Evolutionary conservation across 2,888 invertebrate species (phyloP).

Genomic region (Pseudeuparius sepicola): DNA sequence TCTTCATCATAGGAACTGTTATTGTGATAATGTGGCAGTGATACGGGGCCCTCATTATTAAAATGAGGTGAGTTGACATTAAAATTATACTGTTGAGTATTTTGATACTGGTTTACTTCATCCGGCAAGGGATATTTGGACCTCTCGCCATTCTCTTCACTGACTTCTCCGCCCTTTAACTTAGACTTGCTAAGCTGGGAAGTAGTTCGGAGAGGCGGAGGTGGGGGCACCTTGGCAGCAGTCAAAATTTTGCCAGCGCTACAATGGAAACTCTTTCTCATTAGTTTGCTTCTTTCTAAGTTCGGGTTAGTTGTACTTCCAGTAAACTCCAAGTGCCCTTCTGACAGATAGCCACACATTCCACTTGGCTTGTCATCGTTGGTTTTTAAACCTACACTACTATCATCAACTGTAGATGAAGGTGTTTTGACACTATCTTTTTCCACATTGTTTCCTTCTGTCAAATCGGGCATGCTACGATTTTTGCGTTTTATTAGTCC

Average conservation of each 20-base stretch:
- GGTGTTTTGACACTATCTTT: constrained; percentile 35
- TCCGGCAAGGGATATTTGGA: constrained; percentile 41
- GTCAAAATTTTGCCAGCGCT: constrained; percentile 73
- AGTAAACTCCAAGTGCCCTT: constrained; percentile 74
- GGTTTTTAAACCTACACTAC: constrained; percentile 57
- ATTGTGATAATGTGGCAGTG: constrained; percentile 29
- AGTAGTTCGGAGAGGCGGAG: constrained; percentile 76
- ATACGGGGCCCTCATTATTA: constrained; percentile 22
- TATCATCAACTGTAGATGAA: constrained; percentile 61
- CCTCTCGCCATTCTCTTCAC: constrained; percentile 40
- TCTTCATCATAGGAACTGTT: constrained; percentile 24
- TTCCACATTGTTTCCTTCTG: constrained; percentile 46
- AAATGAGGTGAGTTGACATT: constrained; percentile 18
- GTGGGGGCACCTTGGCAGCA: constrained; percentile 75
- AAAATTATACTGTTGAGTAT: constrained; percentile 35
- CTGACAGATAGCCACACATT: constrained; percentile 74
- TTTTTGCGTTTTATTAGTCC: constrained; percentile 81
- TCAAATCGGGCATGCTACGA: constrained; percentile 83
- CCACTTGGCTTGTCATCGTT: constrained; percentile 29
- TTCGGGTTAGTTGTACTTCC: constrained; percentile 64
- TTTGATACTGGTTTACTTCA: constrained; percentile 30
- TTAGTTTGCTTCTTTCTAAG: constrained; percentile 73
- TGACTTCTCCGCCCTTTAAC: constrained; percentile 47
- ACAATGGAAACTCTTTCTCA: constrained; percentile 83
- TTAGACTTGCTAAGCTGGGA: constrained; percentile 70